Evolutionary conservation across 2,797 vertebrate genomes (phyloP).

Genomic region (Gastrophryne carolinensis): DNA sequence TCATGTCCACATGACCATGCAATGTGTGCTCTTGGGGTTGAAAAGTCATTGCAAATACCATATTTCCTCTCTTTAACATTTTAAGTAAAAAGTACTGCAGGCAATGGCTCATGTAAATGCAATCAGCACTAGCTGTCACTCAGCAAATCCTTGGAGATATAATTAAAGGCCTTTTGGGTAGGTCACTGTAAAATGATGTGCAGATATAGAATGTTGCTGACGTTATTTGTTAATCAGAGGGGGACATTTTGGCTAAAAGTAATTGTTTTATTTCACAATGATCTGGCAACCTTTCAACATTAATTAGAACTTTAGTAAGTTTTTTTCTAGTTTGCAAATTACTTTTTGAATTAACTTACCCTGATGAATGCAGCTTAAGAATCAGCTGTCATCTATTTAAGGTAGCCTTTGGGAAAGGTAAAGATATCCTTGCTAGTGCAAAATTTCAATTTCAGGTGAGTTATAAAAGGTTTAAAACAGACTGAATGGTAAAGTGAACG

Average conservation of each 20-base stretch:
- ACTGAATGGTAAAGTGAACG: no score
- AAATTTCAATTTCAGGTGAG: no score
- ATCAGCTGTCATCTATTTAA: no score
- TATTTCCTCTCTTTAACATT: no score
- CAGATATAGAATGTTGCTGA: neutral
- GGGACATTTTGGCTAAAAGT: neutral
- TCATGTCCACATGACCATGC: no score
- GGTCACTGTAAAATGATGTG: neutral
- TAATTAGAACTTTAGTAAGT: neutral
- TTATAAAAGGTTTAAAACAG: no score
- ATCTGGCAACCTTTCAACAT: conserved; percentile 11
- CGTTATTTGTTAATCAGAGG: neutral
- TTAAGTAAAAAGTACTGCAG: neutral
- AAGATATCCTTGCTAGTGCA: no score
- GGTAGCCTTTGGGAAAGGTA: no score
- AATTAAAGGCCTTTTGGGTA: conserved; percentile 12
- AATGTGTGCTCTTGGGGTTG: no score
- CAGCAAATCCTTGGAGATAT: conserved; percentile 22
- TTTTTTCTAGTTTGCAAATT: neutral
- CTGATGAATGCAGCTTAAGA: no score
- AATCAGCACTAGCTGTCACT: neutral
- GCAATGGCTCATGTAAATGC: conserved; percentile 9
- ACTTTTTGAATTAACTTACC: no score
- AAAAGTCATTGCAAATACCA: no score
- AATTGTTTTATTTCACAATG: conserved; percentile 3